A percentile compares a stretch with the other conserved stretches of the same genome.
These are phyloP conservation scores for Mirounga angustirostris DNA, from an alignment of 2,113 vertebrate genomes.

Conservation along the genomic window DNA sequence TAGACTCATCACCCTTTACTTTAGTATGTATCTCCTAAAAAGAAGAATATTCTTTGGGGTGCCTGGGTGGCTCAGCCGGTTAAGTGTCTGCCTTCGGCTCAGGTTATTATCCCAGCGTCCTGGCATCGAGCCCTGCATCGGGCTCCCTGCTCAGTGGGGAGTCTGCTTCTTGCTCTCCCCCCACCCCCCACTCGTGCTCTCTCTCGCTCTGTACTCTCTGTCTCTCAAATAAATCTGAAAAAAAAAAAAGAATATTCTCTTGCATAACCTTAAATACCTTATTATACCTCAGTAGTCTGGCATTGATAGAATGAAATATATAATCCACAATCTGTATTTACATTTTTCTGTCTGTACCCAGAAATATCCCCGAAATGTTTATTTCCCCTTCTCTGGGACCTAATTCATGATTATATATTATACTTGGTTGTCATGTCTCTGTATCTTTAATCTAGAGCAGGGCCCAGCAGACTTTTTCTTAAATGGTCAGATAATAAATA, in stretches of 20 bases:
- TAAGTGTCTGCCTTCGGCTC: not conserved
- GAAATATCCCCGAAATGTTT: not conserved
- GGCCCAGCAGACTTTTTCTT: not conserved
- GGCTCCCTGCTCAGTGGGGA: not conserved
- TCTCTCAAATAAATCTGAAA: not conserved
- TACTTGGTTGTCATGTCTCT: not conserved
- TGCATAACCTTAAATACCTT: not conserved
- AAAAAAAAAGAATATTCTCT: not conserved
- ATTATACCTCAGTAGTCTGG: not conserved
- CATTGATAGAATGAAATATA: not conserved
- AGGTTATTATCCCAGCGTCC: not conserved
- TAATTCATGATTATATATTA: not conserved
- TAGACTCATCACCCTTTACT: not conserved
- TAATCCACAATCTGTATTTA: not conserved
- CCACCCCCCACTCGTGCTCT: not conserved
- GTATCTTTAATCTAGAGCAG: not conserved
- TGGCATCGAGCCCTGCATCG: not conserved
- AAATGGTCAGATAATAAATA: not conserved
- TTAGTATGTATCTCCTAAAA: not conserved
- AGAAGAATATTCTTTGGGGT: not conserved
- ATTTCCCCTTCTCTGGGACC: accelerated
- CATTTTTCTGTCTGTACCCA: not conserved
- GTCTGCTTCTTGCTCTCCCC: not conserved
- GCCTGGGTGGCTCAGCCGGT: not conserved
- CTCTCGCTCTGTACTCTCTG: no score